These are phyloP conservation scores for Capreolus pygargus DNA, from an alignment of 2,113 vertebrate species.

Conservation along the genomic window DNA sequence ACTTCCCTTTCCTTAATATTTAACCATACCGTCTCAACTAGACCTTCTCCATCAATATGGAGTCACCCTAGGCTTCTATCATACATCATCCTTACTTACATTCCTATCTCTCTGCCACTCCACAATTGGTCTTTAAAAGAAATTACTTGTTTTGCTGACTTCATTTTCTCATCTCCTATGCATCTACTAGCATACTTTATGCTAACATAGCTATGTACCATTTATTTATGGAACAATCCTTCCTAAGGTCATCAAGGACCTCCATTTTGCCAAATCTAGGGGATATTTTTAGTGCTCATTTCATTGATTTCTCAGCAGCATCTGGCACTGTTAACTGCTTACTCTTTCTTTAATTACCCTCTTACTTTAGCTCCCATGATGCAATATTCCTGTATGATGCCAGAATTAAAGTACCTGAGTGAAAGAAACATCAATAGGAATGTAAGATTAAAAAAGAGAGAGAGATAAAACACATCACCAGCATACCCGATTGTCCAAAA, in stretches of 20 bases:
- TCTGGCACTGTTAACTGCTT: not conserved
- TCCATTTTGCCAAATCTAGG: not conserved
- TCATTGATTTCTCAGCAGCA: not conserved
- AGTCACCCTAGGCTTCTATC: not conserved
- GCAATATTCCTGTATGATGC: not conserved
- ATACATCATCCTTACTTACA: accelerated
- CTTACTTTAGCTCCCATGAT: not conserved
- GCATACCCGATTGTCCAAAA: not conserved
- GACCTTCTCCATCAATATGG: not conserved
- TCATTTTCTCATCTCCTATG: not conserved
- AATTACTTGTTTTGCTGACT: not conserved
- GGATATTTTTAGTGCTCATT: not conserved
- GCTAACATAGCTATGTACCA: not conserved
- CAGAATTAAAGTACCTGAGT: not conserved
- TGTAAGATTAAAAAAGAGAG: not conserved
- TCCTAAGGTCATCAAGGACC: not conserved
- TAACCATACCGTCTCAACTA: not conserved
- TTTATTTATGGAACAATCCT: not conserved
- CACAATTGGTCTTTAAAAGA: not conserved
- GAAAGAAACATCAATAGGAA: not conserved
- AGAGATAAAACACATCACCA: not conserved
- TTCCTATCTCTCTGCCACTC: not conserved
- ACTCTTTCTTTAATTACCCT: not conserved
- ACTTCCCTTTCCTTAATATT: not conserved
- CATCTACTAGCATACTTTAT: not conserved